Evolutionary conservation across 2,888 invertebrate species (phyloP).

Genomic region (Drosophila siamana): DNA sequence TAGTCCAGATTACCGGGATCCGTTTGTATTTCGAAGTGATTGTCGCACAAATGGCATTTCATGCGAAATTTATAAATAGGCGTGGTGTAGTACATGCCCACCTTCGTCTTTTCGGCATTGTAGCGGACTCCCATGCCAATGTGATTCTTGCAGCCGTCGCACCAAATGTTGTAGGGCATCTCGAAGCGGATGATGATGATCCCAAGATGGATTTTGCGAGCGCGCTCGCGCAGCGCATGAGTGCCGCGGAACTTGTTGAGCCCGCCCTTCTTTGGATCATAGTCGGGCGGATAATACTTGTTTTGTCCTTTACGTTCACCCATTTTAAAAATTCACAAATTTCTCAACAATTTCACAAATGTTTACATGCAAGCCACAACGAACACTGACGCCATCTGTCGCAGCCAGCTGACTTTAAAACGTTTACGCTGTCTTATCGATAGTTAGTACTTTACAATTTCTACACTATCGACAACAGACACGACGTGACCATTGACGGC

Average conservation of each 20-base stretch:
- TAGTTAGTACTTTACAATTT: background rate
- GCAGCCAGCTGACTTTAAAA: conserved; percentile 38
- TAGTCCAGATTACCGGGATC: conserved; percentile 99
- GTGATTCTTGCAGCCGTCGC: conserved; percentile 98
- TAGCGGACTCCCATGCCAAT: conserved; percentile 99
- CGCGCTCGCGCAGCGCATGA: conserved; percentile 98
- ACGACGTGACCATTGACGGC: background rate
- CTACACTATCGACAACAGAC: background rate
- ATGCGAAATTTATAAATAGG: conserved; percentile 99
- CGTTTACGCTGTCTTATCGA: background rate
- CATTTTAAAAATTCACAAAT: conserved; percentile 86
- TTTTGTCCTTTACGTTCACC: conserved; percentile 99
- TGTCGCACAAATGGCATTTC: conserved; percentile 99
- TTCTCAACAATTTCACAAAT: background rate
- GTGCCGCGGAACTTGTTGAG: conserved; percentile 97
- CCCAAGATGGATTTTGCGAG: conserved; percentile 97
- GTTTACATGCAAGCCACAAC: conserved; percentile 14
- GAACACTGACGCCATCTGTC: conserved; percentile 28
- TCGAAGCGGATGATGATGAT: conserved; percentile 95
- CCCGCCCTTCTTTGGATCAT: conserved; percentile 97
- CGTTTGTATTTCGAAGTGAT: conserved; percentile 98
- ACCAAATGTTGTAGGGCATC: conserved; percentile 99
- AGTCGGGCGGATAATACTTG: conserved; percentile 99
- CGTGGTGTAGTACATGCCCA: conserved; percentile 99
- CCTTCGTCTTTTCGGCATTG: conserved; percentile 95